A percentile compares a stretch with the other conserved stretches of the same genome.
Evolutionary conservation across 1,140 invertebrate genomes (phyloP).

Genomic region (Lepidurus arcticus): DNA sequence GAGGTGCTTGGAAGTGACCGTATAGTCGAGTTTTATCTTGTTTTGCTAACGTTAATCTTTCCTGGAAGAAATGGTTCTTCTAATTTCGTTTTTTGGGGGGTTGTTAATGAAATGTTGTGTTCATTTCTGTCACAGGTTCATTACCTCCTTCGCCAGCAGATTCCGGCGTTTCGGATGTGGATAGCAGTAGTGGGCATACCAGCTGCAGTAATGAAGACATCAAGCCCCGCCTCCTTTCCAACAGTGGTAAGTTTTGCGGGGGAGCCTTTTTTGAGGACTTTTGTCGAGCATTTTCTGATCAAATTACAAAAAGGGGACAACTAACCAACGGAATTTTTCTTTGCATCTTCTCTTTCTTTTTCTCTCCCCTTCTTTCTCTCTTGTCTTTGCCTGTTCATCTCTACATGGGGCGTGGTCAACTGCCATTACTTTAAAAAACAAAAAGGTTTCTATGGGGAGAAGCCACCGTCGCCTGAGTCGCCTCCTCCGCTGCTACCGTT

Average conservation of each 20-base stretch:
- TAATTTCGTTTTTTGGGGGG: too few relatives aligned
- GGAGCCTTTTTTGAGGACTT: too few relatives aligned
- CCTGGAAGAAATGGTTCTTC: too few relatives aligned
- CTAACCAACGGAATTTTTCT: slow-evolving; percentile 15
- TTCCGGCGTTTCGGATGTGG: slow-evolving; percentile 93
- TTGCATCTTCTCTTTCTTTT: slow-evolving; percentile 9
- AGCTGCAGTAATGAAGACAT: slow-evolving; percentile 69
- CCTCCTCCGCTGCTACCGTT: neutral
- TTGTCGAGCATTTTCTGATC: neutral
- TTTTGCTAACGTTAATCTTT: neutral
- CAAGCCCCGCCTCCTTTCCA: slow-evolving; percentile 65
- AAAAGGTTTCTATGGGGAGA: slow-evolving; percentile 27
- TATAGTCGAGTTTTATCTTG: neutral
- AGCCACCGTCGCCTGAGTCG: slow-evolving; percentile 6
- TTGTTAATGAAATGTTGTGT: neutral
- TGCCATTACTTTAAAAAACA: neutral
- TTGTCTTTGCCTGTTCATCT: slow-evolving; percentile 31
- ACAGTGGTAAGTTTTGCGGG: slow-evolving; percentile 39
- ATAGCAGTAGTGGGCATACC: slow-evolving; percentile 81
- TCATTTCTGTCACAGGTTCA: slow-evolving; percentile 57
- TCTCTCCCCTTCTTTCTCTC: slow-evolving; percentile 34
- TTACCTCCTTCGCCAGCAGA: slow-evolving; percentile 93
- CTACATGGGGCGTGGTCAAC: slow-evolving; percentile 39
- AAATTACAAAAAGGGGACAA: neutral
- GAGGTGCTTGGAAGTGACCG: neutral